These are phyloP conservation scores for Helarctos malayanus DNA, from an alignment of 2,797 vertebrate species.

Conservation along the genomic window DNA sequence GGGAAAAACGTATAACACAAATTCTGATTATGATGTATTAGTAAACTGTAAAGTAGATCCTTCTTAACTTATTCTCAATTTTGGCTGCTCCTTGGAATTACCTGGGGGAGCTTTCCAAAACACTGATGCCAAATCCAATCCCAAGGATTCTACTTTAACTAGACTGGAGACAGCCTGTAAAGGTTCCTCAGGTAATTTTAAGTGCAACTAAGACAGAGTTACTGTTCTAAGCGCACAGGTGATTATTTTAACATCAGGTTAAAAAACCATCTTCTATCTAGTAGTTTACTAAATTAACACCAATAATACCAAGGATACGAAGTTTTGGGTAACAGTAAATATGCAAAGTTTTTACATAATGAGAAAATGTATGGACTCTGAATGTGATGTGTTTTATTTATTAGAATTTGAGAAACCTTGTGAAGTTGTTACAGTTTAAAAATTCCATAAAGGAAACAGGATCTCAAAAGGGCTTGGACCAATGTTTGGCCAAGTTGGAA, in stretches of 20 bases:
- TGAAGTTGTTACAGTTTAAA: constrained; percentile 35
- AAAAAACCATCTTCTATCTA: constrained; percentile 39
- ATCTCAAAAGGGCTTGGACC: not conserved
- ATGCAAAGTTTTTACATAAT: constrained; percentile 34
- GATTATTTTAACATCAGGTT: constrained; percentile 30
- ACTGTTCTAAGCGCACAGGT: not conserved
- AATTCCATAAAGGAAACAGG: constrained; percentile 42
- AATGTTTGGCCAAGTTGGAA: not conserved
- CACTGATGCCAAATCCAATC: not conserved
- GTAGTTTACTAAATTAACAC: constrained; percentile 23
- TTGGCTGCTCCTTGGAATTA: constrained; percentile 36
- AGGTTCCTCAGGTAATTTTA: constrained; percentile 24
- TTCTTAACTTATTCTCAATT: constrained; percentile 43
- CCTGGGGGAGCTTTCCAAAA: constrained; percentile 13
- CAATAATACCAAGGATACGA: not conserved
- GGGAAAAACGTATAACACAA: not conserved
- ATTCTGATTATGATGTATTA: constrained; percentile 20
- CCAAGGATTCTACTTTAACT: constrained; percentile 22
- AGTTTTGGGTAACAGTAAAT: constrained; percentile 28
- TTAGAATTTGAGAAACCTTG: constrained; percentile 37
- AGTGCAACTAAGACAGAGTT: not conserved
- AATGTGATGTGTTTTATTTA: constrained; percentile 44
- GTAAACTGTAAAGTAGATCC: not conserved
- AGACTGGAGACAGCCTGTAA: not conserved
- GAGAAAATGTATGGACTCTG: constrained; percentile 30